Evolutionary conservation across 1,140 invertebrate genomes (phyloP), one percentile per base, ranked within the genome.

Genomic region (Calycopis cecrops): DNA sequence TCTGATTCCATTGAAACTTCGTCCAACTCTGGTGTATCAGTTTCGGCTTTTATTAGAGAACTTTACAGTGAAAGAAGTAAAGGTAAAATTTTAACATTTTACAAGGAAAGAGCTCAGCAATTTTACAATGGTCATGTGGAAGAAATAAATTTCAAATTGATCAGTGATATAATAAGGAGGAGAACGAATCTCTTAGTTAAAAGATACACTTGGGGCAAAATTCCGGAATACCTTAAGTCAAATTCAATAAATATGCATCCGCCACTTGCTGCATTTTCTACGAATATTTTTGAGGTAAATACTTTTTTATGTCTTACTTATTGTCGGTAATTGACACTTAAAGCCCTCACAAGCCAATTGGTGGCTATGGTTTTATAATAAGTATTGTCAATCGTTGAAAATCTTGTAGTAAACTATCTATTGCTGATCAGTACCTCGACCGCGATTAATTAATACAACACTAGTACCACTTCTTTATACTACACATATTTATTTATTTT

Each of bases 61-160:
- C 84, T 95, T 0, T 96, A 94, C 63, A 94, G 93, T 61, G 94
- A 96, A 69, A 91, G 91, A 62, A 88, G 85, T 11, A 95, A 94
- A 69, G 93, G 94, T 0, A 93, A 93, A 77, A 87, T 96, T 1
- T 84, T 96, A 62, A 93, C 93, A 7, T 96, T 96, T 80, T 96
- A 95, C 70, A 96, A 95, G 70, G 94, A 96, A 69, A 90, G 95
- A 65, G 94, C 92, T 0, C 93, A 94, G 62, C 93, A 95, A 59
- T 95, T 96, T 65, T 96, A 96, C 67, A 93, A 94, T 57, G 94
- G 94, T 0, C 91, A 94, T 55, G 94, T 96, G 0, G 93, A 95
- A 67, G 94, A 96, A 79, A 91, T 94, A 0, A 93, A 93, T 57
- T 96, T 95, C 69, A 93, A 93, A 58, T 90, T 92, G 1, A 93